phyloP scores from a whole-genome alignment of 2,888 invertebrate genomes.

The Habroteleia sp. region DNA sequence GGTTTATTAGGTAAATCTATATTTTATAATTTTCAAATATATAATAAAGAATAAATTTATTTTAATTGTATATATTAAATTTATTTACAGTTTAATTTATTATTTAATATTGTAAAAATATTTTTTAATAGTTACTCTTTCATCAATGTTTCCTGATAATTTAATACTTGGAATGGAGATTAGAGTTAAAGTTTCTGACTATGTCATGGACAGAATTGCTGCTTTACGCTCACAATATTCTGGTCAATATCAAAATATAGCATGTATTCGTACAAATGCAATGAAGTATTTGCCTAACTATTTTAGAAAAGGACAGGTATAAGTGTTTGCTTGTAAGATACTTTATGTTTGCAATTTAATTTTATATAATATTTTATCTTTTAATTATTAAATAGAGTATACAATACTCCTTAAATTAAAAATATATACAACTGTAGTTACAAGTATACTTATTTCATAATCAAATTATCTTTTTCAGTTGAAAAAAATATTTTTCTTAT shows the following conservation, averaged over 20 bases:
- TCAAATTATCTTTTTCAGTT: conserved; percentile 85
- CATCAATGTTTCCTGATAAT: conserved; percentile 93
- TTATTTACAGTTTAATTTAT: no score
- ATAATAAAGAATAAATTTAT: no score
- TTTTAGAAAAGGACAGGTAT: conserved; percentile 96
- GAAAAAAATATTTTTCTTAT: conserved; percentile 98
- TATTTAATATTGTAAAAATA: conserved; percentile 1
- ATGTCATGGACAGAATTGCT: conserved; percentile 96
- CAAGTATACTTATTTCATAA: no score
- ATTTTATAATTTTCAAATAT: no score
- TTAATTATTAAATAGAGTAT: conserved; percentile 4
- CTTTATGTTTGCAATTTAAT: no score
- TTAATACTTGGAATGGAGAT: conserved; percentile 98
- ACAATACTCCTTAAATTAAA: no score
- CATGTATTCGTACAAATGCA: conserved; percentile 97
- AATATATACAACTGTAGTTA: no score
- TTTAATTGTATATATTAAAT: no score
- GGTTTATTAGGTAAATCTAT: conserved; percentile 90
- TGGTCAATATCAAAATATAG: conserved; percentile 93
- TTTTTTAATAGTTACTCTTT: conserved; percentile 88
- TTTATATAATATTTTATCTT: conserved; percentile 1
- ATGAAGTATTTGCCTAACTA: conserved; percentile 99
- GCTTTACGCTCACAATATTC: conserved; percentile 90
- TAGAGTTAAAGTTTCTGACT: conserved; percentile 98
- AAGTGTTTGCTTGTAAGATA: no score